A percentile compares a stretch with the other conserved stretches of the same genome.
phyloP scores from a whole-genome alignment of 2,797 vertebrate genomes.

The Yasuhikotakia modesta region DNA sequence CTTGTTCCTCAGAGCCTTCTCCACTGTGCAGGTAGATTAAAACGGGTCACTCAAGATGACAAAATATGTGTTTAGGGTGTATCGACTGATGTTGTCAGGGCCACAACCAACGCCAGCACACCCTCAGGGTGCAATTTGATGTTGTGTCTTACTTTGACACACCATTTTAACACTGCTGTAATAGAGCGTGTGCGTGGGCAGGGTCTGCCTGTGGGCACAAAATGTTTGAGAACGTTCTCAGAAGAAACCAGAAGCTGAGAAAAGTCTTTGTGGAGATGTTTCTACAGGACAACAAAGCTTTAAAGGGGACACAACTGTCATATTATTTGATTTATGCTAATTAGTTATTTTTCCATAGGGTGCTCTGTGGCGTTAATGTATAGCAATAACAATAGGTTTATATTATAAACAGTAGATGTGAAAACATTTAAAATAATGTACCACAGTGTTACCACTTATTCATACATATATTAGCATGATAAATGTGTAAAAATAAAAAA shows the following conservation, averaged over 20 bases:
- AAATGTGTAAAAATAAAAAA: too few relatives aligned
- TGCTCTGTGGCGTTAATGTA: neutral
- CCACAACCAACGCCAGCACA: neutral
- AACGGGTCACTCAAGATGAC: conserved; percentile 13
- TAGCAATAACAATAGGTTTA: neutral
- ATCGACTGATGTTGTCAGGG: conserved; percentile 1
- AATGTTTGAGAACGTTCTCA: neutral
- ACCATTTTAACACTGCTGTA: conserved; percentile 14
- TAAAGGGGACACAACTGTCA: neutral
- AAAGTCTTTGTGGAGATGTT: neutral
- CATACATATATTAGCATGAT: neutral
- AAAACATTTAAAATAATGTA: neutral
- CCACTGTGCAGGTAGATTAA: conserved; percentile 48
- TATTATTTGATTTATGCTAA: neutral
- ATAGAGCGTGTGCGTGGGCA: conserved; percentile 13
- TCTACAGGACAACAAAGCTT: neutral
- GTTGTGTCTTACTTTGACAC: conserved; percentile 16
- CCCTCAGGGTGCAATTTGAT: conserved; percentile 13
- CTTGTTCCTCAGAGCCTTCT: conserved; percentile 53
- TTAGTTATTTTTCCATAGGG: neutral
- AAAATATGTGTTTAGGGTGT: conserved; percentile 5
- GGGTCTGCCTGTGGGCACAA: conserved; percentile 13
- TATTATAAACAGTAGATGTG: neutral
- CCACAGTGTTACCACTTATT: neutral
- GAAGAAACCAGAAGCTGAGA: neutral